Evolutionary conservation across 2,888 invertebrate species (phyloP), one percentile per base, ranked within the genome.

Genomic region (Ephialtes manifestator): DNA sequence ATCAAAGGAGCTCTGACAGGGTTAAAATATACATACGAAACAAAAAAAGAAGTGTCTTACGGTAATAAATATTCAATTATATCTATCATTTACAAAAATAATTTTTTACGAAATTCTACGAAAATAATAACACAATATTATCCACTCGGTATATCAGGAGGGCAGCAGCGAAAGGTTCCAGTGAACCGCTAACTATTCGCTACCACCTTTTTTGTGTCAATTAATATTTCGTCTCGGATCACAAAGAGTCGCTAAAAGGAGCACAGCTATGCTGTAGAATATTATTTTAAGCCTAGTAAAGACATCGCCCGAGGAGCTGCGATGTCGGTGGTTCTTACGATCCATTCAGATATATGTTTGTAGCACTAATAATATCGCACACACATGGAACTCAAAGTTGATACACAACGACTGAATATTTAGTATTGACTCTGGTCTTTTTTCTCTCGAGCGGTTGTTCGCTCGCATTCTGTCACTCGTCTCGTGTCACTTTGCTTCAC

Each of bases 221-320:
- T 92, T 92, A 92, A 92, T 92, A 92, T 91, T 92, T 92, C 91
- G 91, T 91, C 89, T 91, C 86, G 90, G 89, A 89, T 90, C 89
- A 84, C 88, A 88, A 84, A 63, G 35, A 18, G 86, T 86, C 85
- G 78, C 88, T 89, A 88, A 88, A 87, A 90, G 84, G 87, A 88
- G 81, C 77, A 53, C 70, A 35, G 51, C 18, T 71, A 31, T 13
- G 2, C 20, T 5, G 11, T n/a, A 20, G 35, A 24, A 18, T 31
- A 35, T 35, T 63, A 63, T 63, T 39, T 53, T 35, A 75, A 53
- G 35, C 2, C 35, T 77, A 77, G 31, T 74, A 58, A 67, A 74
- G 65, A 76, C 68, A 43, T 13, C 35, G 84, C 84, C 84, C 28
- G 65, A 58, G 77, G 83, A 46, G 43, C 46, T 51, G 35, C 35